These are phyloP conservation scores for Nasonia giraulti DNA, from an alignment of 1,140 invertebrate species.

Conservation along the genomic window DNA sequence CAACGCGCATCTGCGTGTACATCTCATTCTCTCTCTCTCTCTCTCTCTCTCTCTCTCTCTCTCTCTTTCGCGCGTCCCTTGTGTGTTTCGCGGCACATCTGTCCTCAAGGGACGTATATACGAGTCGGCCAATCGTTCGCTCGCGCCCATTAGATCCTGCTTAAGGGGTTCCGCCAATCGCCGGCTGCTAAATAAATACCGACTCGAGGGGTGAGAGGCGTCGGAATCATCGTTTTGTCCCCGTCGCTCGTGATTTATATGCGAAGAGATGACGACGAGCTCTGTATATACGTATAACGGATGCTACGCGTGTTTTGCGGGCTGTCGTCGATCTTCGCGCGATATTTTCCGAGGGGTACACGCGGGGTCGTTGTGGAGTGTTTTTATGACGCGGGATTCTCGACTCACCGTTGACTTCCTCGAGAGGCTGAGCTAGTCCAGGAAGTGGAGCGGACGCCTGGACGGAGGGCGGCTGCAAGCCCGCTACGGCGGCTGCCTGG, in stretches of 20 bases:
- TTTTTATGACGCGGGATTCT: background rate
- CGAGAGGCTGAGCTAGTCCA: slow-evolving; percentile 62
- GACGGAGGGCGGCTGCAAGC: slow-evolving; percentile 56
- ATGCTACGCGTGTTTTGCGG: background rate
- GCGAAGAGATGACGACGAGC: background rate
- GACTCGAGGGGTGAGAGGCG: slow-evolving; percentile 45
- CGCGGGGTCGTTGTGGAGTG: background rate
- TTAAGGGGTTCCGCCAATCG: slow-evolving; percentile 71
- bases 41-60: too few relatives aligned
- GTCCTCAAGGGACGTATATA: background rate
- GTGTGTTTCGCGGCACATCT: slow-evolving; percentile 36
- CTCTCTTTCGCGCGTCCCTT: slow-evolving; percentile 64
- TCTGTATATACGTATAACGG: background rate
- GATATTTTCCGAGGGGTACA: background rate
- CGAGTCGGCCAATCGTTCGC: background rate
- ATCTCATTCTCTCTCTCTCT: too few relatives aligned
- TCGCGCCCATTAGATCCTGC: slow-evolving; percentile 70
- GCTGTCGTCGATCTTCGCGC: background rate
- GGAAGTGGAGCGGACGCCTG: slow-evolving; percentile 54
- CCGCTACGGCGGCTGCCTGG: slow-evolving; percentile 60
- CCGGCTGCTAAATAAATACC: slow-evolving; percentile 74
- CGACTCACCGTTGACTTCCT: slow-evolving; percentile 69
- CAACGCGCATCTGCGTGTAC: background rate
- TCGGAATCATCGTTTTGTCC: slow-evolving; percentile 36
- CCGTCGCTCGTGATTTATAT: slow-evolving; percentile 13